Conservation (phyloP, 2,113 vertebrate genomes). For the Microcebus tavaratra region DNA sequence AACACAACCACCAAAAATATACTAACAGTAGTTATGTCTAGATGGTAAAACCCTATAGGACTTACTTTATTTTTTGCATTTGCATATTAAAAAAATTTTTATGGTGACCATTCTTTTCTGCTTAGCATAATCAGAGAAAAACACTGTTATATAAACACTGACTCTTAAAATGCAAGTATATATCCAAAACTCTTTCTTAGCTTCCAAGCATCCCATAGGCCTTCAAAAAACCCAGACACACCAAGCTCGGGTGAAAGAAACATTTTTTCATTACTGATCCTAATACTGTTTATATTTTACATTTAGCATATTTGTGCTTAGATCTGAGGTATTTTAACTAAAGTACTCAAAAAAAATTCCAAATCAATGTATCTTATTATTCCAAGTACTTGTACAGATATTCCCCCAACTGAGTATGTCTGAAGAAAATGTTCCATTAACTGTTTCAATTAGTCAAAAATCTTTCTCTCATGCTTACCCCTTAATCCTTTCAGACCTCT, state of each 20-base stretch:
- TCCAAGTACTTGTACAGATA: neutral
- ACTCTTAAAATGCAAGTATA: neutral
- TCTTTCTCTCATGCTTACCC: neutral
- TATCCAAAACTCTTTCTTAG: neutral
- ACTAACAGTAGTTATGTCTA: neutral
- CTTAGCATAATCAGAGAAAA: neutral
- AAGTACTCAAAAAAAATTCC: neutral
- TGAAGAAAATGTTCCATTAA: conserved; percentile 2
- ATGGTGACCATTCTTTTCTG: neutral
- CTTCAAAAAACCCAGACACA: neutral
- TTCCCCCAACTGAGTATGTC: neutral
- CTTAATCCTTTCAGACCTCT: neutral
- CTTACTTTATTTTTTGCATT: neutral
- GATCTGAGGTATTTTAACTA: neutral
- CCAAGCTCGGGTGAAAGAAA: neutral
- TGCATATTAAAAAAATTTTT: neutral
- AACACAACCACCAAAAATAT: neutral
- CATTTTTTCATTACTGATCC: neutral
- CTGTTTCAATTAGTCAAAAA: neutral
- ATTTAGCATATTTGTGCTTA: neutral
- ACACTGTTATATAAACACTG: neutral
- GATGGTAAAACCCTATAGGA: neutral
- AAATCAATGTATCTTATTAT: neutral
- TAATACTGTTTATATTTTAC: neutral
- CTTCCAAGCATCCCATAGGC: neutral